A percentile compares a stretch with the other conserved stretches of the same genome.
phyloP scores from a whole-genome alignment of 1,140 invertebrate species.

The Phymastichus coffea region DNA sequence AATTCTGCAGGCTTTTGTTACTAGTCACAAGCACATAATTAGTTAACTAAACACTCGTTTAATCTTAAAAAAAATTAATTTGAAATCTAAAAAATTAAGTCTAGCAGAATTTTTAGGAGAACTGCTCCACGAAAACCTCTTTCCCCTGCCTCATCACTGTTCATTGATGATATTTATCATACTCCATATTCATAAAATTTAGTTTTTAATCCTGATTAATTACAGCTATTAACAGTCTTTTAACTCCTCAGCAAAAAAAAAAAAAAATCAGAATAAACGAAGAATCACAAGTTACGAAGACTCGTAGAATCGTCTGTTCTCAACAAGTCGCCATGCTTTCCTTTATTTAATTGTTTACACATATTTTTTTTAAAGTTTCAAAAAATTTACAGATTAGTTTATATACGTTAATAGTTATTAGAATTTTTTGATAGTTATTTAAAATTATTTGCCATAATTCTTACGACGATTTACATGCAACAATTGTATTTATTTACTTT shows the following conservation, averaged over 20 bases:
- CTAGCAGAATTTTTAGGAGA: neutral
- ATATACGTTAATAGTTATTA: no score
- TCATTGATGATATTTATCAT: neutral
- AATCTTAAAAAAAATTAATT: no score
- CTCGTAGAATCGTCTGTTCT: neutral
- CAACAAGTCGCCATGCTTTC: neutral
- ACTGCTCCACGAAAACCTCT: neutral
- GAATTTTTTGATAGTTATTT: no score
- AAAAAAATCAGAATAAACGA: conserved; percentile 9
- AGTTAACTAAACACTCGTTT: no score
- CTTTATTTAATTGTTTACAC: neutral
- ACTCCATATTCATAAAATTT: neutral
- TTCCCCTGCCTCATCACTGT: neutral
- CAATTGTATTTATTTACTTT: no score
- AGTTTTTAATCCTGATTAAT: conserved; percentile 20
- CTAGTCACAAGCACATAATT: no score
- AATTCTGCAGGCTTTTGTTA: no score
- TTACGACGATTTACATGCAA: no score
- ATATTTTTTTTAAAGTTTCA: no score
- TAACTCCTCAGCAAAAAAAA: conserved; percentile 6
- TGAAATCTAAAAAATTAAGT: neutral
- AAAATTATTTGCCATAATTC: no score
- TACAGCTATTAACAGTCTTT: conserved; percentile 19
- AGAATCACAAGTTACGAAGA: conserved; percentile 10
- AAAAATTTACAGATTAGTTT: no score